Evolutionary conservation across 92 coral and sea anemone species (phyloP).

Genomic region (Parazoanthus swiftii): DNA sequence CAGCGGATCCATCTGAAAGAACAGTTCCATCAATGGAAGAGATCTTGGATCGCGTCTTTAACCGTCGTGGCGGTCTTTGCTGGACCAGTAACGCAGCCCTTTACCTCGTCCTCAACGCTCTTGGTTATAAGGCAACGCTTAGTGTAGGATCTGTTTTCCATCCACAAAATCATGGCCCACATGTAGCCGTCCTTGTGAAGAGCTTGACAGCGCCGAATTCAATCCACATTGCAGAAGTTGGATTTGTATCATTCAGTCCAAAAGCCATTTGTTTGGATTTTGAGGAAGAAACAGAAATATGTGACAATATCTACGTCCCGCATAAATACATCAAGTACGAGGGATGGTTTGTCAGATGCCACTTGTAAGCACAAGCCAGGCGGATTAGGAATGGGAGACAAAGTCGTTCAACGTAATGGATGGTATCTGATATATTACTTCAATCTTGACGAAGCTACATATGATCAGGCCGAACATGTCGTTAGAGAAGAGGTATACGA

Average conservation of each 20-base stretch:
- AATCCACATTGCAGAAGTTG: background rate
- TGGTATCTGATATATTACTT: background rate
- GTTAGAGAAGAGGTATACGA: background rate
- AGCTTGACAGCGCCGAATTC: background rate
- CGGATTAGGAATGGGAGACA: background rate
- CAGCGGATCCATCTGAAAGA: background rate
- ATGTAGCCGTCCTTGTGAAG: background rate
- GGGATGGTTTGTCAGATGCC: background rate
- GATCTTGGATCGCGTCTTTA: background rate
- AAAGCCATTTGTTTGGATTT: slow-evolving; percentile 5
- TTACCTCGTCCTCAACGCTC: background rate
- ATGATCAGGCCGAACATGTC: background rate
- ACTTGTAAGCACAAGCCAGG: background rate
- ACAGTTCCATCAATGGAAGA: background rate
- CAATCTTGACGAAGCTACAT: background rate
- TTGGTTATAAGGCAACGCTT: background rate
- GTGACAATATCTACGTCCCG: background rate
- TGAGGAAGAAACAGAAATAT: background rate
- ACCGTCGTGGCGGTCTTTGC: background rate
- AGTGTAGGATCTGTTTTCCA: background rate
- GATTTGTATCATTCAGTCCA: background rate
- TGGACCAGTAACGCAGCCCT: background rate
- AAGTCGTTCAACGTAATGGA: background rate
- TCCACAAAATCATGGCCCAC: background rate
- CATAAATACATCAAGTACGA: slow-evolving; percentile 6